Base-by-base conservation (phyloP, 2,888 invertebrate species). In the Alloscopus bannaensis region DNA sequence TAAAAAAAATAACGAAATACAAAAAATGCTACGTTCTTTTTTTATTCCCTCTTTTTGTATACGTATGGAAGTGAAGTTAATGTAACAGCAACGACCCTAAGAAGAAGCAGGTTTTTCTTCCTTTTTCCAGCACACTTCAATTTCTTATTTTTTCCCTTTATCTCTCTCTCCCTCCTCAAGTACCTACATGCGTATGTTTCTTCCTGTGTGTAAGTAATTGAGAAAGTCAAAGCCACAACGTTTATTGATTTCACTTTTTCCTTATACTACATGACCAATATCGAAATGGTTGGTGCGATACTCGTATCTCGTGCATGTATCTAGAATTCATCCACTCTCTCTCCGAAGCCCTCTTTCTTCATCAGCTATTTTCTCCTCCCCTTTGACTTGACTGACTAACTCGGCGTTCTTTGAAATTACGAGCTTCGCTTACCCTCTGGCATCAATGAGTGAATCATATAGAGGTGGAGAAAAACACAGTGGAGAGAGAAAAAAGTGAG, bases 221-320 rank as follows among this genome's bases (percentile, higher is more conserved):
- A 71, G 70, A 60, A 71, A 70, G 70, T 47, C 59, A 60, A 60
- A 71, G 60, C 69, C 69, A 70, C 69, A 4, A 70, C 59, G 18
- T 42, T 45, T 71, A 71, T 71, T 52, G 71, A 71, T 71, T 71
- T 59, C 31, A 29, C 20, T 3, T n/a, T n/a, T 16, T 16, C 18
- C 45, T 16, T n/a, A 11, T 36, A 45, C 8, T 47, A 18, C 26
- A 55, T 45, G 40, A 22, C 28, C 29, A 59, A 18, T 29, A 69
- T 20, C 22, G 55, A 55, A 50, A 11, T 50, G 20, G 50, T 24
- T 1, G 16, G 18, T 13, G 1, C 1, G 26, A 18, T 60, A n/a
- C 26, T 26, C 42, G 70, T 60, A 29, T 42, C 59, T 45, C 31
- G 42, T 40, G 29, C 70, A 40, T n/a, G n/a, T n/a, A n/a, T n/a